Conservation (phyloP, 2,888 invertebrate species). For the Protophormia terraenovae region DNA sequence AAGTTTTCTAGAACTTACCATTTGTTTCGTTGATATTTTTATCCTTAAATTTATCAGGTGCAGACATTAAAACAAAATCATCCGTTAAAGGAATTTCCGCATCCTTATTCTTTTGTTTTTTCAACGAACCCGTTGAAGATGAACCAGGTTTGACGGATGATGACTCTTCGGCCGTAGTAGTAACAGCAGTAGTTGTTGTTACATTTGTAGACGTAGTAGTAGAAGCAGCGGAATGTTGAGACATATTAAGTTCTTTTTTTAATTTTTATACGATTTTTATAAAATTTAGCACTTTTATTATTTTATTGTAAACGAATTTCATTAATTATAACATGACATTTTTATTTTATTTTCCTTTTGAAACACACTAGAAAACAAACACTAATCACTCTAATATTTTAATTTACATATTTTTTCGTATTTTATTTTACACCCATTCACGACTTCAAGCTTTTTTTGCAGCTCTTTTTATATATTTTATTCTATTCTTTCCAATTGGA, state of each 20-base stretch:
- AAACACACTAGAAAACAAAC: neutral
- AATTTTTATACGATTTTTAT: neutral
- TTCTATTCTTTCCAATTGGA: slow-evolving; percentile 35
- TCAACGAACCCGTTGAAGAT: slow-evolving; percentile 36
- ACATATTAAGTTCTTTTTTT: slow-evolving; percentile 44
- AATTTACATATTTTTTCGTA: slow-evolving; percentile 29
- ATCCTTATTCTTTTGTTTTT: slow-evolving; percentile 48
- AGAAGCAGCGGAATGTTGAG: slow-evolving; percentile 47
- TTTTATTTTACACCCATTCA: slow-evolving; percentile 34
- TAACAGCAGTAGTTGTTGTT: no score
- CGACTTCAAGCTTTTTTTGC: slow-evolving; percentile 27
- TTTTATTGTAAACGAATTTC: neutral
- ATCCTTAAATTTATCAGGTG: slow-evolving; percentile 62
- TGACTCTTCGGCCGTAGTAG: neutral
- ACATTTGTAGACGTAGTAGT: no score
- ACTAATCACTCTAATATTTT: slow-evolving; percentile 10
- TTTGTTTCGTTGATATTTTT: slow-evolving; percentile 34
- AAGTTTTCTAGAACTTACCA: slow-evolving; percentile 50
- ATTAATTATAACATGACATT: slow-evolving; percentile 12
- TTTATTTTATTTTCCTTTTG: slow-evolving; percentile 1
- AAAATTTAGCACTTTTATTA: neutral
- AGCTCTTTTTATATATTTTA: neutral
- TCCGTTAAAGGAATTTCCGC: slow-evolving; percentile 37
- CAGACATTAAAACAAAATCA: slow-evolving; percentile 60
- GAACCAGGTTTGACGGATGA: neutral